Percentiles rank a stretch among this genome's conserved stretches.
Conservation (phyloP, 2,797 vertebrate genomes). For the Xenopus petersii region DNA sequence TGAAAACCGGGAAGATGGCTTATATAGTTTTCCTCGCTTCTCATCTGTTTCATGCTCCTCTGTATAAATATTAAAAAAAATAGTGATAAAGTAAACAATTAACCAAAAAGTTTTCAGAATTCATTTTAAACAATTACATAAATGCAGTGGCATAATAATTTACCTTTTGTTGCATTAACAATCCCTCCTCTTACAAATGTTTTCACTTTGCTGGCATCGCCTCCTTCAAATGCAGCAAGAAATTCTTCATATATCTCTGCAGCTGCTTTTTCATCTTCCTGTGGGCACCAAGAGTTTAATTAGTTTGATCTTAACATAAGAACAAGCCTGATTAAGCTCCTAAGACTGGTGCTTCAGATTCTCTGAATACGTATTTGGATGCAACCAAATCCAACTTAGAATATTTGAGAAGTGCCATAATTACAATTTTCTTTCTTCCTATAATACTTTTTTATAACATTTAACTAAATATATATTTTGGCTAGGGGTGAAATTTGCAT, state of each 20-base stretch:
- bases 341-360: too few relatives aligned
- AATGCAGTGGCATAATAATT: not conserved
- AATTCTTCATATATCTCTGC: conserved; percentile 99
- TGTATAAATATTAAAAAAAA: conserved; percentile 58
- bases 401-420: too few relatives aligned
- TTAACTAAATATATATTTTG: too few relatives aligned
- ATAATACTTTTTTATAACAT: too few relatives aligned
- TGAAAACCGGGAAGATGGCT: conserved; percentile 87
- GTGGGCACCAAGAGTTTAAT: conserved; percentile 13
- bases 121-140: too few relatives aligned
- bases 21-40: conserved; percentile 94
- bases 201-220: conserved; percentile 92
- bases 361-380: too few relatives aligned
- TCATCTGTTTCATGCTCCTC: conserved; percentile 88
- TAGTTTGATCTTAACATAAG: too few relatives aligned
- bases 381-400: too few relatives aligned
- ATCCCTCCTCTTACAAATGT: conserved; percentile 96
- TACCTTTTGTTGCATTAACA: conserved; percentile 95
- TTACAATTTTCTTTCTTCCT: too few relatives aligned
- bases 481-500: too few relatives aligned
- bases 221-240: conserved; percentile 96
- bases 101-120: too few relatives aligned
- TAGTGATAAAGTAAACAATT: not conserved
- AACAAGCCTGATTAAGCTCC: too few relatives aligned
- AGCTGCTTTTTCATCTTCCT: conserved; percentile 97